These are phyloP conservation scores for Ophion slaviceki DNA, from an alignment of 2,888 invertebrate genomes.

Conservation along the genomic window DNA sequence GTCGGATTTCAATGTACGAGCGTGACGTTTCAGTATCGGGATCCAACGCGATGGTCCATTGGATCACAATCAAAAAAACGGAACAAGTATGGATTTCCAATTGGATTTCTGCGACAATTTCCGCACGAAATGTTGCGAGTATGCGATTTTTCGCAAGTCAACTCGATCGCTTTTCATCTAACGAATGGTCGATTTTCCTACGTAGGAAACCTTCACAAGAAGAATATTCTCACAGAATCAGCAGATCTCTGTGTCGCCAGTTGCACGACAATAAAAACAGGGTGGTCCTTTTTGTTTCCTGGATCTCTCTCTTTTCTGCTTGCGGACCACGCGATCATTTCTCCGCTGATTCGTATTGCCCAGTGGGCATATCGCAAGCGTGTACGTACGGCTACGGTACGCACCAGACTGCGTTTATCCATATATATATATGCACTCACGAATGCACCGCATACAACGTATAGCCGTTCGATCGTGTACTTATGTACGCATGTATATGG, in stretches of 20 bases:
- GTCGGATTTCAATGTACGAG: too few relatives aligned
- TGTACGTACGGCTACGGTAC: constrained; percentile 39
- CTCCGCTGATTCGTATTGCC: constrained; percentile 45
- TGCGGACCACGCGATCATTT: constrained; percentile 46
- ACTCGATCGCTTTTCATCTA: too few relatives aligned
- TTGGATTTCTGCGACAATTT: too few relatives aligned
- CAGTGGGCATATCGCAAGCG: constrained; percentile 59
- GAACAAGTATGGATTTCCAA: too few relatives aligned
- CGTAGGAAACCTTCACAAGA: too few relatives aligned
- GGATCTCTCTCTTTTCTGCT: neutral
- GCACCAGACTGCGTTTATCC: constrained; percentile 37
- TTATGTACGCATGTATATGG: constrained; percentile 29
- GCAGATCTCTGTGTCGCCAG: neutral
- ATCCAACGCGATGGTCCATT: too few relatives aligned
- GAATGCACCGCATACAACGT: constrained; percentile 6
- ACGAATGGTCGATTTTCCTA: neutral
- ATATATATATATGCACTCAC: constrained; percentile 7
- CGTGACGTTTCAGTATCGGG: too few relatives aligned
- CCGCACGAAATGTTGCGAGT: too few relatives aligned
- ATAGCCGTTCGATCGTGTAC: constrained; percentile 33
- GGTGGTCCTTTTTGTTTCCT: constrained; percentile 25
- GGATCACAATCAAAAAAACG: too few relatives aligned
- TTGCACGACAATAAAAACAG: constrained; percentile 18
- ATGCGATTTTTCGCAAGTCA: too few relatives aligned
- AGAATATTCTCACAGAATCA: neutral